Percentiles rank a stretch among this genome's conserved stretches.
Evolutionary conservation across 1,140 invertebrate genomes (phyloP).

Genomic region (Bombus ignitus): DNA sequence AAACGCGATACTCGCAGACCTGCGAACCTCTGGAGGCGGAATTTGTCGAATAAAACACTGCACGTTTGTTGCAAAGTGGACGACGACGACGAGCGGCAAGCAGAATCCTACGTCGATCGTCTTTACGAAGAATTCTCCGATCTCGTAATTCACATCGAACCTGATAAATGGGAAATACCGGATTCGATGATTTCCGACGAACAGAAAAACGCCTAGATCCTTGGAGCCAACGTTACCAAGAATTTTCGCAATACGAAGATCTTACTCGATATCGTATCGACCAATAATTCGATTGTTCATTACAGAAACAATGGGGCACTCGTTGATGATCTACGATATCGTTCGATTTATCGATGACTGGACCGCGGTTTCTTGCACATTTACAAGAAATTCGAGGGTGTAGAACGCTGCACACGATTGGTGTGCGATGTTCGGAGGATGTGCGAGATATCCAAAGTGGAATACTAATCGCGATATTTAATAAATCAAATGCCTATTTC

Average conservation of each 20-base stretch:
- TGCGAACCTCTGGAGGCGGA: not conserved
- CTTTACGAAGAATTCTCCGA: not conserved
- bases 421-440: too few species aligned
- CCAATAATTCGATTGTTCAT: not conserved
- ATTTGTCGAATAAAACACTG: not conserved
- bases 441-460: too few species aligned
- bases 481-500: too few species aligned
- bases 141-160: not conserved
- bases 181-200: not conserved
- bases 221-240: not conserved
- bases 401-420: not conserved
- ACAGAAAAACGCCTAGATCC: not conserved
- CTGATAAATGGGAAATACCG: conserved; percentile 8
- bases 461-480: too few species aligned
- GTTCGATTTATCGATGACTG: not conserved
- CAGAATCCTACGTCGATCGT: not conserved
- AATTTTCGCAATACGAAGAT: not conserved
- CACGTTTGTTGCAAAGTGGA: too few species aligned
- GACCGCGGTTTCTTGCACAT: too few species aligned
- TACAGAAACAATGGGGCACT: not conserved
- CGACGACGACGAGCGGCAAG: too few species aligned
- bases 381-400: too few species aligned
- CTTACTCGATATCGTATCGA: not conserved
- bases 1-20: conserved; percentile 15
- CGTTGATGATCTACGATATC: too few species aligned